These are phyloP conservation scores for Calcarius lapponicus DNA, from an alignment of 2,797 vertebrate species.

Conservation along the genomic window DNA sequence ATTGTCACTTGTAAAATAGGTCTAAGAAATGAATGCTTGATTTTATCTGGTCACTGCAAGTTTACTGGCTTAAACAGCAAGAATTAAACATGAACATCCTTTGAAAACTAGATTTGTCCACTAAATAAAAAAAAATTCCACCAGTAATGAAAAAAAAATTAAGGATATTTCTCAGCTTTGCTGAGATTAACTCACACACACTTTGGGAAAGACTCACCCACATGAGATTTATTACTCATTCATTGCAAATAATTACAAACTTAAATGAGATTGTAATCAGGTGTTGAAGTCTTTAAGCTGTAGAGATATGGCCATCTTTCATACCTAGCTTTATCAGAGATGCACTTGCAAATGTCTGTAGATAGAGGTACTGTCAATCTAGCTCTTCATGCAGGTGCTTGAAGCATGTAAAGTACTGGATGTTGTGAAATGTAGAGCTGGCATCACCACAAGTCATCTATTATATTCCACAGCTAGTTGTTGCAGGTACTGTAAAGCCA, in stretches of 20 bases:
- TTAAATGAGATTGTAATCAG: neutral
- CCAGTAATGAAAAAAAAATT: neutral
- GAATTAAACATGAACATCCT: neutral
- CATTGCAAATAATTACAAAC: constrained; percentile 18
- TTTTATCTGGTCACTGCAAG: neutral
- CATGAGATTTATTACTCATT: constrained; percentile 5
- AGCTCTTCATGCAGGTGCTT: constrained; percentile 8
- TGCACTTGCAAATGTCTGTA: neutral
- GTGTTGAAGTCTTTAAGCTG: neutral
- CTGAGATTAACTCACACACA: neutral
- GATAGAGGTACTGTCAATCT: neutral
- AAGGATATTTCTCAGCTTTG: neutral
- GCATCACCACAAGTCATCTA: neutral
- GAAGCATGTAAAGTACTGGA: neutral
- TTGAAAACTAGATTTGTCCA: neutral
- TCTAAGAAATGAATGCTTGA: constrained; percentile 21
- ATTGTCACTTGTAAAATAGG: constrained; percentile 41
- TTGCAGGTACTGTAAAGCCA: neutral
- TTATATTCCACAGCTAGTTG: neutral
- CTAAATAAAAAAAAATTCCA: neutral
- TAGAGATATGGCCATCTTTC: constrained; percentile 13
- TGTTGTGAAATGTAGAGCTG: neutral
- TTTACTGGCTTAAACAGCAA: constrained; percentile 18
- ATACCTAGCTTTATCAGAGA: neutral
- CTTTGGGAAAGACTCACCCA: constrained; percentile 20